phyloP scores from a whole-genome alignment of 2,797 vertebrate genomes.

The Aulostomus chinensis region DNA sequence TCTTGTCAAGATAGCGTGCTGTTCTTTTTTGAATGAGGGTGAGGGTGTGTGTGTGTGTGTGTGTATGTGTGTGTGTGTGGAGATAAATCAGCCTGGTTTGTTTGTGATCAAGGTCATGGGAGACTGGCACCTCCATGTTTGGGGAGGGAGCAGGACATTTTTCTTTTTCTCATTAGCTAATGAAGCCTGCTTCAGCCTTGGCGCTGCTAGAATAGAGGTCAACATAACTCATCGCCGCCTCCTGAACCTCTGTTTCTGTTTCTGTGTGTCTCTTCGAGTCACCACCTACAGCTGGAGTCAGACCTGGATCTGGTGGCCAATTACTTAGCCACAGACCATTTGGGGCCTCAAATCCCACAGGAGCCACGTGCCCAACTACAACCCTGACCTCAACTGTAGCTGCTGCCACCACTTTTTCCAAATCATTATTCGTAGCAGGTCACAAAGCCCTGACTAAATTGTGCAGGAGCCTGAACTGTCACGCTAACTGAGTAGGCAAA shows the following conservation, averaged over 20 bases:
- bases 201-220: conserved; percentile 39
- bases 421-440: conserved; percentile 42
- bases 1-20: conserved; percentile 64
- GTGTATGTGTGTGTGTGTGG: conserved; percentile 14
- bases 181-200: conserved; percentile 13
- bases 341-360: conserved; percentile 33
- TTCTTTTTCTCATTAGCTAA: conserved; percentile 54
- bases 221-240: background rate
- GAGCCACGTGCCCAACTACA: conserved; percentile 46
- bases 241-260: conserved; percentile 2
- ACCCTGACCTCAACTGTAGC: conserved; percentile 49
- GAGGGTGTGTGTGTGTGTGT: conserved; percentile 20
- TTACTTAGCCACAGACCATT: conserved; percentile 49
- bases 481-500: conserved; percentile 33
- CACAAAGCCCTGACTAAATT: conserved; percentile 49
- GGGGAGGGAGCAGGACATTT: conserved; percentile 36
- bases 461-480: conserved; percentile 45
- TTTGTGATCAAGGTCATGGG: conserved; percentile 63
- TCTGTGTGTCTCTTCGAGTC: conserved; percentile 7
- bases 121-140: conserved; percentile 34
- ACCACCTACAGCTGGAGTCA: conserved; percentile 25
- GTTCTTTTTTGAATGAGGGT: conserved; percentile 31
- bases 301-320: conserved; percentile 43
- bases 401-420: conserved; percentile 28
- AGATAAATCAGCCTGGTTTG: conserved; percentile 60